Evolutionary conservation across 2,888 invertebrate species (phyloP), one percentile per base, ranked within the genome.

Genomic region (Caradrina clavipalpis): DNA sequence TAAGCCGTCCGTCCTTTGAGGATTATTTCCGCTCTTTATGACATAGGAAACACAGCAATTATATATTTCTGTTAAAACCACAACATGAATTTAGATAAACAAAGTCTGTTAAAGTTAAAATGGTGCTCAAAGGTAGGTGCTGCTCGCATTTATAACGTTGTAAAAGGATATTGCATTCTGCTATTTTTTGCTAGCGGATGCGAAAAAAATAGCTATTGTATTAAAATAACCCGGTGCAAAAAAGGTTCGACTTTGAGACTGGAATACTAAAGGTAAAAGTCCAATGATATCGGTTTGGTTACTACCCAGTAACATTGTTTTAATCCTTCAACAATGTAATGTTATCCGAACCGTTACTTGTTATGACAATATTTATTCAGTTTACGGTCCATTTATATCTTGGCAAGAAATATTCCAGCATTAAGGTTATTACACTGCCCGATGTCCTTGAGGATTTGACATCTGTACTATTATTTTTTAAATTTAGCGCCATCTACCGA

Each of bases 181-280:
- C 45, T 59, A 61, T 76, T 68, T 76, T 76, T 78, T 78, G 71
- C 62, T 50, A 63, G 50, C 62, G 59, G 56, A 76, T 70, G 53
- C 59, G 56, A 62, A 80, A 76, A 74, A 80, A 80, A 80, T 59
- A 21, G 50, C 70, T 76, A 80, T 80, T 78, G 80, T 77, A 66
- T 77, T 75, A 65, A 65, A 75, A 80, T 65, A 70, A 49, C 60
- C 51, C 53, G 2, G 39, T 45, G 49, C 68, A 67, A 77, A 78
- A 73, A 70, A 73, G 56, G 54, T 58, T 56, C 39, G 59, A 57
- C 47, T 63, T 72, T 82, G 68, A 59, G 60, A 56, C 57, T 59
- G 60, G 71, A 80, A 80, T 80, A 64, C 51, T 63, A 69, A 69
- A 77, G 47, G 47, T 62, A 65, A 69, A 69, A 69, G 57, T 21